phyloP scores from a whole-genome alignment of 2,113 vertebrate genomes.

The Actenoides lindsayi region DNA sequence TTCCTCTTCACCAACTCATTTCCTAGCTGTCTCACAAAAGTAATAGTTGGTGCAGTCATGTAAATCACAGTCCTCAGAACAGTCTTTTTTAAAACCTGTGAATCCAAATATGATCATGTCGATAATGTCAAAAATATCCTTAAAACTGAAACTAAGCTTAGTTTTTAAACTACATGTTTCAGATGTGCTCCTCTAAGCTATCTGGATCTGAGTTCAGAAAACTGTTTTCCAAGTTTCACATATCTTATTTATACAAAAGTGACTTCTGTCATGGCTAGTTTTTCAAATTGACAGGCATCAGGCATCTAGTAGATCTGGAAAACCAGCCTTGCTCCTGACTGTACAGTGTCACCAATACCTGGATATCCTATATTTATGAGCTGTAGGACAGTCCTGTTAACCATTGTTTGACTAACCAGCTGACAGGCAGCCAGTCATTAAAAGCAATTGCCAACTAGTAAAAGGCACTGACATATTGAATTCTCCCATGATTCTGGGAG shows the following conservation, averaged over 20 bases:
- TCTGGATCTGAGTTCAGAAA: neutral
- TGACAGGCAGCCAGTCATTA: neutral
- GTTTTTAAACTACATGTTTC: neutral
- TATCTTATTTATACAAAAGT: neutral
- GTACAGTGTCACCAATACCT: neutral
- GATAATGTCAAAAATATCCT: neutral
- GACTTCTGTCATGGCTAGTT: neutral
- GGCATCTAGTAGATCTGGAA: constrained; percentile 32
- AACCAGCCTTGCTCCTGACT: neutral
- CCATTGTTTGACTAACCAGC: constrained; percentile 21
- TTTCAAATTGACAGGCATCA: neutral
- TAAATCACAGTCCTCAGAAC: neutral
- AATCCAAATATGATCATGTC: neutral
- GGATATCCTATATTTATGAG: constrained; percentile 22
- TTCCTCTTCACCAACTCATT: neutral
- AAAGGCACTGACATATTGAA: neutral
- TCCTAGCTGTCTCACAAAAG: neutral
- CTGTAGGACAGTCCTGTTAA: neutral
- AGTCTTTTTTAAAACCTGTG: neutral
- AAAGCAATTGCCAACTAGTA: neutral
- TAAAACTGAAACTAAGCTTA: neutral
- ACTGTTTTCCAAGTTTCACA: neutral
- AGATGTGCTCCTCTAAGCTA: neutral
- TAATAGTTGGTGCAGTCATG: neutral
- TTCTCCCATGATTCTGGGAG: neutral